Base-by-base conservation (phyloP, 1,140 invertebrate species). In the Ips typographus region DNA sequence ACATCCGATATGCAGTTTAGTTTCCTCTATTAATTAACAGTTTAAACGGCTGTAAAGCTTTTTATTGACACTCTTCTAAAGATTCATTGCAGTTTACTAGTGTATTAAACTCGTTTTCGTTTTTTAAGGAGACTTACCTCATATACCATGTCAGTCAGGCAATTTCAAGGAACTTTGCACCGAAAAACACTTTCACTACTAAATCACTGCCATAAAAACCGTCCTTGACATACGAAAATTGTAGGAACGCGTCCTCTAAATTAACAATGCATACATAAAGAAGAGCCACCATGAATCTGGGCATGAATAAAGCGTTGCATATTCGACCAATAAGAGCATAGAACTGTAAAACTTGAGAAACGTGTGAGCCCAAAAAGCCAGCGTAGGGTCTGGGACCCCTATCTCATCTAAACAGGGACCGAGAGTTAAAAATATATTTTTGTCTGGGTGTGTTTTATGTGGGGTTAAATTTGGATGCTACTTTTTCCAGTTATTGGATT, bases 241-340 rank as follows among this genome's bases (percentile, higher is more conserved):
- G 8, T 3, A 4, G 39, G 63, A 65, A n/a, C 40, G 51, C 63
- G 51, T 65, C 65, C 57, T 60, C 65, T 1, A 68, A 56, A 68
- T 71, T 68, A 73, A 71, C 63, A 70, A 67, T 67, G 71, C 51
- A 61, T 58, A 63, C 42, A 63, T 60, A 57, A 58, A 62, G 52
- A 57, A 38, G 52, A 37, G 37, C 40, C 59, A 43, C 41, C 44
- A 53, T 65, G 64, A 64, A 69, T 59, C 66, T 58, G 7, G 2
- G 40, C n/a, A 8, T 55, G 59, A 73, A 73, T 71, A 70, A 73
- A 64, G 72, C 75, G 74, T 77, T 73, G 60, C 52, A 76, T 75
- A 71, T 47, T 59, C 75, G 69, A 73, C 76, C 77, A 77, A 78
- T 75, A 70, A 72, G 71, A 72, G 74, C 68, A 42, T 56, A 65